A percentile compares a stretch with the other conserved stretches of the same genome.
Conservation (phyloP, 2,797 vertebrate genomes). For the Nyctibius grandis region DNA sequence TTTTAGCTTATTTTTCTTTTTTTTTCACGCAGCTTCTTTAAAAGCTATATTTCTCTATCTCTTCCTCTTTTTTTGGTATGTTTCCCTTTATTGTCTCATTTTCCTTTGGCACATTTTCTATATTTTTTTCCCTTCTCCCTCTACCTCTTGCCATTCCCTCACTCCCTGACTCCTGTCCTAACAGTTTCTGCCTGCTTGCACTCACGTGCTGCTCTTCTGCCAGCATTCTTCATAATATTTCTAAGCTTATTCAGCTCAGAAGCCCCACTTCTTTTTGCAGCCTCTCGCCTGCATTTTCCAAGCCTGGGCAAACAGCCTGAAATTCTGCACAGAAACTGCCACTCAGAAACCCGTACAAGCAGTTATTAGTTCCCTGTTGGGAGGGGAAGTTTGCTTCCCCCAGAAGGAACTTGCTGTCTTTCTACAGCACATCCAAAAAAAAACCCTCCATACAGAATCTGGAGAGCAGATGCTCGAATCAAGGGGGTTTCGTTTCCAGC, state of each 20-base stretch:
- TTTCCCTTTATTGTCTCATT: background rate
- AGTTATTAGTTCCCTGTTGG: background rate
- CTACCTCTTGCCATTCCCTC: background rate
- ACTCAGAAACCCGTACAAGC: background rate
- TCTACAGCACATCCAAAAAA: background rate
- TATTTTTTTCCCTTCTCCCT: background rate
- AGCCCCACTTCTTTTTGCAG: background rate
- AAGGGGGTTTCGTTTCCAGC: background rate
- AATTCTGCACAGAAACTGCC: background rate
- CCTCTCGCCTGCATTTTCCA: background rate
- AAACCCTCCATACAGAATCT: background rate
- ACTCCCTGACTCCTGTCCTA: background rate
- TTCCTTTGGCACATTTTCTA: background rate
- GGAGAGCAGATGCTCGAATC: background rate
- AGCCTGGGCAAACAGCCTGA: background rate
- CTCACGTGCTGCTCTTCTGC: background rate
- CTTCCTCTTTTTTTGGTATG: background rate
- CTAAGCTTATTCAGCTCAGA: background rate
- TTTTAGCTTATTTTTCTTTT: background rate
- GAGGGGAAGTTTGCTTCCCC: background rate
- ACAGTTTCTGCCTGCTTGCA: background rate
- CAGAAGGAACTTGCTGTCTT: conserved; percentile 22
- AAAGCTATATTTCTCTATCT: background rate
- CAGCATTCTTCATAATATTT: background rate
- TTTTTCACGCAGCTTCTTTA: background rate